Base-by-base conservation (phyloP, 1,140 invertebrate species). In the Neelides sp. region DNA sequence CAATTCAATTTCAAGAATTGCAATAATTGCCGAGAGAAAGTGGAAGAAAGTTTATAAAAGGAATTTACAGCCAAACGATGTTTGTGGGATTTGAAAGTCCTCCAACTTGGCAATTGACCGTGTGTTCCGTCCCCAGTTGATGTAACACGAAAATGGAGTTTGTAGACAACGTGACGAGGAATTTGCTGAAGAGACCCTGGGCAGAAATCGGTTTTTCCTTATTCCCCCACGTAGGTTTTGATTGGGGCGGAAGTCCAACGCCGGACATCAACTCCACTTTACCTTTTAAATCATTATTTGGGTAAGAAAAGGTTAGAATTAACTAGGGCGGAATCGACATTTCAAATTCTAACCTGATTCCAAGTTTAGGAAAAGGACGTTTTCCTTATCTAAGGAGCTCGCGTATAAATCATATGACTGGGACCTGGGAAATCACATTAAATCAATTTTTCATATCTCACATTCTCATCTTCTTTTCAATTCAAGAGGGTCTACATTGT, bases 211-310 rank as follows among this genome's bases (percentile, higher is more conserved):
- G 75, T 59, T 77, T 36, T 73, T 74, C 79, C 81, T 84, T 61
- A 77, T 73, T 43, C 77, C 71, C 52, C 75, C 26, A 59, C 36
- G 66, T 66, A 4, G 71, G 63, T 7, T 72, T 66, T 66, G n/a
- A n/a, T n/a, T n/a, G n/a, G n/a, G 77, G 73, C 13, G 79, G 75
- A 61, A 73, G 73, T 2, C 79, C 79, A 3, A 82, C 79, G 23
- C 80, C 80, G 2, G 79, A 81, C 52, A 86, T 80, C 69, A 83
- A 79, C 64, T 85, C 82, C 7, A 86, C 81, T 74, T 84, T 83
- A 7, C 75, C 75, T 77, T 62, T 2, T 60, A 63, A 57, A 4
- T 3, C 3, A 40, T 52, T 45, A 20, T 34, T 39, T 27, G 15
- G 12, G 7, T 22, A 42, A 15, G n/a, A n/a, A n/a, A n/a, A n/a